Evolutionary conservation across 23 tunicate genomes (phyloP), one percentile per base, ranked within the genome.

Genomic region (Oikopleura albicans): DNA sequence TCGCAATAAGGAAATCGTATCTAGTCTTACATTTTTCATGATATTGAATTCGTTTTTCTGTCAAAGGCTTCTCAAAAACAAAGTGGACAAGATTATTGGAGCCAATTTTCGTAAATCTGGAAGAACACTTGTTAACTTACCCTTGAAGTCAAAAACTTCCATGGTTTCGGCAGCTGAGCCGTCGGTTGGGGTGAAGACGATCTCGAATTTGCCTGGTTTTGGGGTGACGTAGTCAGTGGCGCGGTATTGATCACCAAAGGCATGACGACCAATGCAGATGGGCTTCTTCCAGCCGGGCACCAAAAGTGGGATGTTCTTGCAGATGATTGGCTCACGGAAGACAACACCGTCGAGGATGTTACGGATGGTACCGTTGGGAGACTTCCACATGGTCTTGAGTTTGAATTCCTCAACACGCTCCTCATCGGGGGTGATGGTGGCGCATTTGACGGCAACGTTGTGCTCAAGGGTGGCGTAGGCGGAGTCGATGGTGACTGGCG

Each of bases 181-280:
- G 36, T 87, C 40, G 12, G 56, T 66, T n/a, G 98, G 95, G 28
- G 91, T 88, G 86, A 84, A 94, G 0, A 84, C 84, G 39, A 94
- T 75, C 36, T 86, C 90, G 59, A 94, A 86, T 66, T 90, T 94
- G 34, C 98, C 98, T 38, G 86, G 86, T 12, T 91, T 94, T 83
- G 91, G 84, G 0, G 98, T 94, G 0, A 94, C 98, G 59, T 90
- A 94, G 76, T 94, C 98, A 0, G 98, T 94, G 34, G 98, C 89
- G 86, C 86, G 86, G 91, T 94, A 94, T 87, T 94, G 91, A 63
- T 91, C 97, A 39, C 97, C 97, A 59, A 88, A 88, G 37, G 97
- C 97, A 39, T 91, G 97, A 63, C 97, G 90, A 0, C 97, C 97
- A 63, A 91, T 89, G 40, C 90, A 91, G 40, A 91, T 91, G 12